Percentiles rank a stretch among this genome's conserved stretches.
phyloP scores from a whole-genome alignment of 2,113 vertebrate genomes.

The Erpornis zantholeuca region DNA sequence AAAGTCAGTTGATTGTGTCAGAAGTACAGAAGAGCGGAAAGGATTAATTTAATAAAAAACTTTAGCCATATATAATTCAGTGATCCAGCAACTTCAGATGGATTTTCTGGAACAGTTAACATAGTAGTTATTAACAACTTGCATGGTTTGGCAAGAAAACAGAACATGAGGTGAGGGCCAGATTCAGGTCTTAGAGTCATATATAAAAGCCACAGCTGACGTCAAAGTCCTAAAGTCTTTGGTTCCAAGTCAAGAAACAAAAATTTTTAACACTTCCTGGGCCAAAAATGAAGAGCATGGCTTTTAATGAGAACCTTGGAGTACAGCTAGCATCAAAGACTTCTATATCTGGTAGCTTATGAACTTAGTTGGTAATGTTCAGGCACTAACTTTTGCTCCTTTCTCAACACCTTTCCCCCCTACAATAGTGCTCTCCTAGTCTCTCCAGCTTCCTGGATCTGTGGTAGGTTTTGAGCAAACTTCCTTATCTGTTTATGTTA shows the following conservation, averaged over 20 bases:
- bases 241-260: neutral
- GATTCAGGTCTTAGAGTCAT: neutral
- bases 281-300: neutral
- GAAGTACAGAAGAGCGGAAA: neutral
- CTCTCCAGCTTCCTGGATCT: neutral
- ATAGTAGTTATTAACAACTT: slow-evolving; percentile 14
- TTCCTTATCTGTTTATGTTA: neutral
- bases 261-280: neutral
- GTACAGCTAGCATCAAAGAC: neutral
- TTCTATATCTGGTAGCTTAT: neutral
- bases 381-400: neutral
- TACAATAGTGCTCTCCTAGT: neutral
- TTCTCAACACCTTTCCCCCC: neutral
- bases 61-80: neutral
- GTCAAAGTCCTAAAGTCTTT: slow-evolving; percentile 25
- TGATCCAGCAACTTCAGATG: slow-evolving; percentile 3
- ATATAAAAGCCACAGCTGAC: neutral
- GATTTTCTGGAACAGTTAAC: slow-evolving; percentile 58
- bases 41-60: neutral
- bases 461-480: neutral
- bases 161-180: neutral
- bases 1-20: neutral
- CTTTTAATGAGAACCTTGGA: neutral
- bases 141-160: slow-evolving; percentile 20
- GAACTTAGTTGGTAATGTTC: neutral